phyloP scores from a whole-genome alignment of 1,140 invertebrate species.

The Drosophila sp. region DNA sequence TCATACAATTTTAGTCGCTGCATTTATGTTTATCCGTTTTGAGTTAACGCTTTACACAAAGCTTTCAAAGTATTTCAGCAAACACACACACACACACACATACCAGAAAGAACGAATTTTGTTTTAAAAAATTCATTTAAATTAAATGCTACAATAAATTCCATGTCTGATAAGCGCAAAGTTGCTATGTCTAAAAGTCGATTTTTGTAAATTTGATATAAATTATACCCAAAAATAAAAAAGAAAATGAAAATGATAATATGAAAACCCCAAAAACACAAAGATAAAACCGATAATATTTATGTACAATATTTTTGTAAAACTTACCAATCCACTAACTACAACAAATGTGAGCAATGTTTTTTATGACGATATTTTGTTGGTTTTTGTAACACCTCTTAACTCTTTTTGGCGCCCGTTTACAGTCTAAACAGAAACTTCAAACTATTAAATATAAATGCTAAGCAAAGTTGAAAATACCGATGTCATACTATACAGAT shows the following conservation, averaged over 20 bases:
- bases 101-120: slow-evolving; percentile 63
- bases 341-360: slow-evolving; percentile 50
- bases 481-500: slow-evolving; percentile 52
- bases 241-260: slow-evolving; percentile 51
- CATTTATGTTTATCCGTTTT: slow-evolving; percentile 65
- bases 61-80: slow-evolving; percentile 66
- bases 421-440: slow-evolving; percentile 45
- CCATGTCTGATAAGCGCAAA: slow-evolving; percentile 61
- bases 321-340: slow-evolving; percentile 31
- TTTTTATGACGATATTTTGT: slow-evolving; percentile 43
- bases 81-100: slow-evolving; percentile 48
- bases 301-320: slow-evolving; percentile 75
- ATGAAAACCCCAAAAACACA: slow-evolving; percentile 6
- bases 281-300: slow-evolving; percentile 31
- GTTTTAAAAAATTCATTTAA: slow-evolving; percentile 78
- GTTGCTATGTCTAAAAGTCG: slow-evolving; percentile 32
- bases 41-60: slow-evolving; percentile 45
- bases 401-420: slow-evolving; percentile 60
- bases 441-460: slow-evolving; percentile 44
- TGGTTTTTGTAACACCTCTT: slow-evolving; percentile 45
- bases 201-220: slow-evolving; percentile 52
- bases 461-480: slow-evolving; percentile 33
- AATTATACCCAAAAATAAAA: slow-evolving; percentile 41
- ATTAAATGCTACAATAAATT: slow-evolving; percentile 4
- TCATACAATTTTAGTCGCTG: slow-evolving; percentile 51